These are phyloP conservation scores for Eupeodes latifasciatus DNA, from an alignment of 2,888 invertebrate species.

Conservation along the genomic window DNA sequence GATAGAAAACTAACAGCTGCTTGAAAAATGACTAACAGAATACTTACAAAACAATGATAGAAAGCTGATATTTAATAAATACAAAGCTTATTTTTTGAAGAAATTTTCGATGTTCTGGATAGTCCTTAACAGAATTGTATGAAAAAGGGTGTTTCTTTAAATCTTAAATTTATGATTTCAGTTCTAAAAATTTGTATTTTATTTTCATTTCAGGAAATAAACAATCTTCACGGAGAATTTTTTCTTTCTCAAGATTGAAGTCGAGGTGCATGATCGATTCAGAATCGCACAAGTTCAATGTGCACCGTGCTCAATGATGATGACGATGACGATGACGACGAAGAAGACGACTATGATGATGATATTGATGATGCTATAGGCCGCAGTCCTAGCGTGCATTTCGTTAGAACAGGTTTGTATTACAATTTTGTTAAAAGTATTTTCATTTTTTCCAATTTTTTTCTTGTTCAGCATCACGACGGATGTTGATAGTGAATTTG, in stretches of 20 bases:
- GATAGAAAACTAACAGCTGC: too few species aligned
- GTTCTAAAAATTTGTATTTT: not conserved
- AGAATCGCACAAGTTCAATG: slow-evolving; percentile 75
- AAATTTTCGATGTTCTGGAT: too few species aligned
- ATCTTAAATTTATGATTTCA: too few species aligned
- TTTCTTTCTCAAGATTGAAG: slow-evolving; percentile 2
- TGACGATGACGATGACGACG: slow-evolving; percentile 9
- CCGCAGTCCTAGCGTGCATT: slow-evolving; percentile 33
- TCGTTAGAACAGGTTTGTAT: slow-evolving; percentile 69
- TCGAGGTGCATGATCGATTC: slow-evolving; percentile 75
- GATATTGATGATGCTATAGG: slow-evolving; percentile 37
- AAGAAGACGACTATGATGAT: not conserved
- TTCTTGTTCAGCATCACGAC: slow-evolving; percentile 50
- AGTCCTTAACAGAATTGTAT: too few species aligned
- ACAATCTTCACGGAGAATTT: not conserved
- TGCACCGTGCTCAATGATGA: slow-evolving; percentile 57
- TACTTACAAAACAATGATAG: too few species aligned
- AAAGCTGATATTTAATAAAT: too few species aligned
- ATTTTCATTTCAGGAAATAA: not conserved
- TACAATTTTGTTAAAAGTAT: slow-evolving; percentile 45
- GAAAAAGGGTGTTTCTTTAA: too few species aligned
- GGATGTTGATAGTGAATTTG: slow-evolving; percentile 54
- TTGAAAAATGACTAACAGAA: too few species aligned
- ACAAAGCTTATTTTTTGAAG: too few species aligned
- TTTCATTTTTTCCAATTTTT: not conserved